Percentiles rank a stretch among this genome's conserved stretches.
Conservation (phyloP, 2,797 vertebrate species). For the Hydrophis major region DNA sequence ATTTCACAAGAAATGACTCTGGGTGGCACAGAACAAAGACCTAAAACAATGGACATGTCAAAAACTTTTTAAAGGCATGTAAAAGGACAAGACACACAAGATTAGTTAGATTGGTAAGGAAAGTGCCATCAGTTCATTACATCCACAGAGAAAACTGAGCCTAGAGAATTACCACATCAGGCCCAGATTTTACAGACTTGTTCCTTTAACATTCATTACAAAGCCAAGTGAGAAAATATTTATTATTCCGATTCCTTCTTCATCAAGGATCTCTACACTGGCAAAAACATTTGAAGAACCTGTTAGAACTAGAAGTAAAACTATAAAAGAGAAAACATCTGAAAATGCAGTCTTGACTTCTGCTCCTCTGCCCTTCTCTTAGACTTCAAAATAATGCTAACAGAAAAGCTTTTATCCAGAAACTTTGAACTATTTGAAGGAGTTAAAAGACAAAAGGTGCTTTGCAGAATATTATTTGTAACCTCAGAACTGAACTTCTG, state of each 20-base stretch:
- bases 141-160: not conserved
- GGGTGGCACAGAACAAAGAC: not conserved
- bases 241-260: not conserved
- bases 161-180: not conserved
- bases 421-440: not conserved
- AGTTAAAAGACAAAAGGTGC: slow-evolving; percentile 29
- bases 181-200: not conserved
- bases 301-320: slow-evolving; percentile 24
- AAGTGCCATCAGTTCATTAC: not conserved
- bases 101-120: not conserved
- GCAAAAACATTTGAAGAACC: slow-evolving; percentile 21
- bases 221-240: not conserved
- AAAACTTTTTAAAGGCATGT: not conserved
- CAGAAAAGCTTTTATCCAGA: not conserved
- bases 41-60: not conserved
- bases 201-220: not conserved
- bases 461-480: slow-evolving; percentile 21
- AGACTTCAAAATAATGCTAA: not conserved
- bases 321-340: slow-evolving; percentile 16
- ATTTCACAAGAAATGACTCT: not conserved
- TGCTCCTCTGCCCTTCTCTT: not conserved
- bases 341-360: not conserved
- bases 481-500: slow-evolving; percentile 14
- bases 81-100: not conserved
- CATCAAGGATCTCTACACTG: not conserved